Base-by-base conservation (phyloP, 1,140 invertebrate genomes). In the Drosophila kepulauana region DNA sequence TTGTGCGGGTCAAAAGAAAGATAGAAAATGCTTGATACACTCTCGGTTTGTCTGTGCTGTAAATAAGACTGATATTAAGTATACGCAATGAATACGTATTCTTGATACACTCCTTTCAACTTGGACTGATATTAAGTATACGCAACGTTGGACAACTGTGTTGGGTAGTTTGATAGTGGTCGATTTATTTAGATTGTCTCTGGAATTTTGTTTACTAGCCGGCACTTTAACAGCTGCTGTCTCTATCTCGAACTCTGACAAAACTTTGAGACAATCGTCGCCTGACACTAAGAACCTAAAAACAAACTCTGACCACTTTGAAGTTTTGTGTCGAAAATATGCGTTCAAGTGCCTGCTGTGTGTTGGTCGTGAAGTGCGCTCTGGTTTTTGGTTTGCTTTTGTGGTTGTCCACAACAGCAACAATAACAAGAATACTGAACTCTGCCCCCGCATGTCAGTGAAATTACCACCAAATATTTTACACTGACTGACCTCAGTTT, bases 351-450 rank as follows among this genome's bases (percentile, higher is more conserved):
- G 49, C 15, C 16, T 56, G 59, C 54, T 64, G 51, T 41, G 20
- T 25, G 20, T 64, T 71, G 52, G 15, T 16, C 33, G 54, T 64
- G 52, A 85, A 82, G 82, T 85, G 82, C 33, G 33, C 33, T 33
- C 7, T 8, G 35, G 35, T 38, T 85, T 38, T 85, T 79, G 76
- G 75, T 87, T 79, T 79, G 82, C 79, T 54, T 87, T 82, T 82
- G 82, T 56, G 82, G 82, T 76, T 82, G 67, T 41, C 38, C 68
- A 20, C 49, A 43, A 10, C 30, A 48, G 8, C 20, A 48, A 43
- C 28, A n/a, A 16, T 30, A 20, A 3, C 33, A 28, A 13, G 11
- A 38, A 38, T 10, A 11, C 35, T 38, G 35, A 25, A 43, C 30
- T 16, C 58, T 2, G 1, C n/a, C 48, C 73, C 72, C 72, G 72